These are phyloP conservation scores for Stenchaetothrips biformis DNA, from an alignment of 2,888 invertebrate species.

Conservation along the genomic window DNA sequence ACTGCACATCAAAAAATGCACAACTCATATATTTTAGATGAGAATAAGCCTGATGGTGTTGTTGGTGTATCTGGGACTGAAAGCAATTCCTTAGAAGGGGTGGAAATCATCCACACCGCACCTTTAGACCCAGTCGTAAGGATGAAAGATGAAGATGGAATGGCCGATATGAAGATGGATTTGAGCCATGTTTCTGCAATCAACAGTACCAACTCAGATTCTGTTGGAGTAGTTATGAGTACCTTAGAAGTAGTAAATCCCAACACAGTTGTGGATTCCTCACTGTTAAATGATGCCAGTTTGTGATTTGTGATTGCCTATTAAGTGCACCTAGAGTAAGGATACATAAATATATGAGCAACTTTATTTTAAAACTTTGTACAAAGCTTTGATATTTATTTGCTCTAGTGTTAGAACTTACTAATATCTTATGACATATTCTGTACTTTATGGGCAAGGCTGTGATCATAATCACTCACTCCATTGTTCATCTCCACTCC, in stretches of 20 bases:
- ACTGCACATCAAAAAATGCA: conserved; percentile 29
- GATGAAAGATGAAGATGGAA: not conserved
- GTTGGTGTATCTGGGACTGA: not conserved
- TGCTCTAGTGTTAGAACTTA: not conserved
- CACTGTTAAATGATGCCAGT: not conserved
- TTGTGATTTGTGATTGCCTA: not conserved
- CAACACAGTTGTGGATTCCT: not conserved
- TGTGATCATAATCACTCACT: conserved; percentile 4
- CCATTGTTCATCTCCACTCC: not conserved
- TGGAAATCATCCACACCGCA: not conserved
- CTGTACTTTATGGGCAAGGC: not conserved
- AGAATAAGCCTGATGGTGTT: not conserved
- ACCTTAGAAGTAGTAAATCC: not conserved
- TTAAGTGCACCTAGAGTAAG: not conserved
- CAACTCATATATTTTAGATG: not conserved
- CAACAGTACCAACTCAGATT: not conserved
- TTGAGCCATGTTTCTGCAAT: not conserved
- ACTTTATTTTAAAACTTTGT: too few species aligned
- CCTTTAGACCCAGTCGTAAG: too few species aligned
- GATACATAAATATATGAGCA: too few species aligned
- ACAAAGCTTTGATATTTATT: not conserved
- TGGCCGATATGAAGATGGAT: conserved; percentile 1
- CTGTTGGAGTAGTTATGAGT: not conserved
- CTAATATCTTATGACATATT: not conserved
- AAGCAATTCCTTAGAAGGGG: not conserved